These are phyloP conservation scores for Orycteropus afer DNA, from an alignment of 2,113 vertebrate species.

Conservation along the genomic window DNA sequence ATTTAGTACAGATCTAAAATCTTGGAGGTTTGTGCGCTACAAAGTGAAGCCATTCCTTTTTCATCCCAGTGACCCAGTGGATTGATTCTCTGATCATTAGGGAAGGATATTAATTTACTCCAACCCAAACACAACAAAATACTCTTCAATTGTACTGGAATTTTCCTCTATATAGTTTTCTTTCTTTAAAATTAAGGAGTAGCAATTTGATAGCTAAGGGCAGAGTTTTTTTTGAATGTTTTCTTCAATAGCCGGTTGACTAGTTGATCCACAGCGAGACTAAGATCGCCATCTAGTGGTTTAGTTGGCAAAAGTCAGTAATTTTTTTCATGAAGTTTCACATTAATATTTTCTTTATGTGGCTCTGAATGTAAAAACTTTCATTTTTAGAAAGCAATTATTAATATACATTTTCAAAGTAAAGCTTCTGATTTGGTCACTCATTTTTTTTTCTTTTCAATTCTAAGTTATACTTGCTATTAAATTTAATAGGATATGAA, in stretches of 20 bases:
- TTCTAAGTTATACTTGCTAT: neutral
- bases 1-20: neutral
- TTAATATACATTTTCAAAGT: neutral
- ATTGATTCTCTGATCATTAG: neutral
- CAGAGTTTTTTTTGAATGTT: neutral
- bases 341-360: neutral
- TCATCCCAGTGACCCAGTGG: neutral
- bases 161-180: neutral
- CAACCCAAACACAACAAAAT: neutral
- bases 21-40: neutral
- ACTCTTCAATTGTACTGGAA: neutral
- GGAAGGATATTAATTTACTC: neutral
- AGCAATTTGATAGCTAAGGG: neutral
- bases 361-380: neutral
- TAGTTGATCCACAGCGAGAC: constrained; percentile 56
- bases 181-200: neutral
- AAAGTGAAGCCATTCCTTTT: neutral
- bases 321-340: constrained; percentile 16
- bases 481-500: constrained; percentile 13
- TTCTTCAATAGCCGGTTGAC: neutral
- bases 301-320: constrained; percentile 48
- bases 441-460: neutral
- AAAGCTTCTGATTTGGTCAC: neutral
- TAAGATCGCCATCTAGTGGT: constrained; percentile 78
- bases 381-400: neutral